Evolutionary conservation across 2,888 invertebrate species (phyloP).

Genomic region (Drosophila robusta): DNA sequence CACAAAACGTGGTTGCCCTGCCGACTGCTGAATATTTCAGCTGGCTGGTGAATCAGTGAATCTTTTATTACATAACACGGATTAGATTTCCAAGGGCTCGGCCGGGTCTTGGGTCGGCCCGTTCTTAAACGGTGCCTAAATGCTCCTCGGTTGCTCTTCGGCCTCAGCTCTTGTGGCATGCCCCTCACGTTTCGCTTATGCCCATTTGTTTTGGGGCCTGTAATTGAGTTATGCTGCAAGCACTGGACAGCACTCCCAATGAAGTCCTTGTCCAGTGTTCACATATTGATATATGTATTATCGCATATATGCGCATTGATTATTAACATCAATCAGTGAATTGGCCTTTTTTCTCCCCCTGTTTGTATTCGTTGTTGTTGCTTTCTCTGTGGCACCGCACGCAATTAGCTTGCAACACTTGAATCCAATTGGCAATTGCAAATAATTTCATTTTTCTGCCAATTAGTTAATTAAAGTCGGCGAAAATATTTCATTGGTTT

Average conservation of each 20-base stretch:
- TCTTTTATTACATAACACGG: conserved; percentile 73
- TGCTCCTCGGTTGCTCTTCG: conserved; percentile 12
- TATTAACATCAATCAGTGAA: conserved; percentile 71
- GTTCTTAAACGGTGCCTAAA: conserved; percentile 22
- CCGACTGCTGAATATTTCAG: conserved; percentile 72
- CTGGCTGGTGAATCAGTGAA: conserved; percentile 42
- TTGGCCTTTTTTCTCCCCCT: conserved; percentile 26
- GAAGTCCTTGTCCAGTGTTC: conserved; percentile 6
- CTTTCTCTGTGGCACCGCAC: conserved; percentile 12
- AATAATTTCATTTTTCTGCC: conserved; percentile 39
- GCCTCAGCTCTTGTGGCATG: conserved; percentile 31
- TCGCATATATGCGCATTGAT: conserved; percentile 40
- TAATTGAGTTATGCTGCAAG: conserved; percentile 68
- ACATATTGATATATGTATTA: conserved; percentile 27
- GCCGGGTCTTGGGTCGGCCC: not conserved
- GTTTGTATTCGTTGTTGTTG: conserved; percentile 1
- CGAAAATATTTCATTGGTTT: conserved; percentile 27
- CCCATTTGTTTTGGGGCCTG: conserved; percentile 38
- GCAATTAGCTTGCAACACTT: conserved; percentile 53
- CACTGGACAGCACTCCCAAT: not conserved
- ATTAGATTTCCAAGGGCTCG: conserved; percentile 39
- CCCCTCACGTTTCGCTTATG: conserved; percentile 57
- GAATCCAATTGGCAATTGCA: conserved; percentile 17
- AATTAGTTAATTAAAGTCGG: conserved; percentile 70
- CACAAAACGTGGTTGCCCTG: conserved; percentile 30